Evolutionary conservation across 2,797 vertebrate genomes (phyloP).

Genomic region (Petrocephalus sullivani): DNA sequence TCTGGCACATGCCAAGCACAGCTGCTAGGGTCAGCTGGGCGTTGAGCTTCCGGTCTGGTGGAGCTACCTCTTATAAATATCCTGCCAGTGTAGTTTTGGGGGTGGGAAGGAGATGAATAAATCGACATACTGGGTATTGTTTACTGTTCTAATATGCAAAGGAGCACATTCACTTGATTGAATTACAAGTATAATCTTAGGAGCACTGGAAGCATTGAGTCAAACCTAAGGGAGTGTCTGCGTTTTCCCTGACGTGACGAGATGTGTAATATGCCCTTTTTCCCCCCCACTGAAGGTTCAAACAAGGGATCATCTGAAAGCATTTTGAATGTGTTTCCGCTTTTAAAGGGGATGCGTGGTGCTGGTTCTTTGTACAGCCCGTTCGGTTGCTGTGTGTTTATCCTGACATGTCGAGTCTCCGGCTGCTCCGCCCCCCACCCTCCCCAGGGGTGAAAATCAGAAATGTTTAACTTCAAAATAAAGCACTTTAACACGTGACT

Average conservation of each 20-base stretch:
- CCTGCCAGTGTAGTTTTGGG: background rate
- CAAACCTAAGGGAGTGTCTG: background rate
- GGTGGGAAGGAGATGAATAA: background rate
- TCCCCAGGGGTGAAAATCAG: background rate
- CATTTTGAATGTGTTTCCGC: background rate
- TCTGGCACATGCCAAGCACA: background rate
- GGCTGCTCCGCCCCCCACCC: background rate
- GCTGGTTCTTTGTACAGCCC: background rate
- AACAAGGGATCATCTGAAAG: background rate
- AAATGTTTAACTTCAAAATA: slow-evolving; percentile 10
- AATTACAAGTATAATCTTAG: background rate
- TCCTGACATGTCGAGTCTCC: background rate
- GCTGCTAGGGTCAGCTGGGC: background rate
- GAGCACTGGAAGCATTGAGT: background rate
- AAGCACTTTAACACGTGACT: slow-evolving; percentile 24
- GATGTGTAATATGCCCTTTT: background rate
- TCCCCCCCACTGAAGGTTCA: background rate
- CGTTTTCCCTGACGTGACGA: background rate
- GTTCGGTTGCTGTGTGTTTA: background rate
- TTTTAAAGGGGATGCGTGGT: background rate
- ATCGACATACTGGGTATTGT: background rate
- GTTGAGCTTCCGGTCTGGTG: background rate
- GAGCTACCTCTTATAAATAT: background rate
- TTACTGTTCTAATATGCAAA: background rate
- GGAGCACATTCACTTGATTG: background rate